Conservation (phyloP, 2,113 vertebrate species). For the Lethenteron reissneri region DNA sequence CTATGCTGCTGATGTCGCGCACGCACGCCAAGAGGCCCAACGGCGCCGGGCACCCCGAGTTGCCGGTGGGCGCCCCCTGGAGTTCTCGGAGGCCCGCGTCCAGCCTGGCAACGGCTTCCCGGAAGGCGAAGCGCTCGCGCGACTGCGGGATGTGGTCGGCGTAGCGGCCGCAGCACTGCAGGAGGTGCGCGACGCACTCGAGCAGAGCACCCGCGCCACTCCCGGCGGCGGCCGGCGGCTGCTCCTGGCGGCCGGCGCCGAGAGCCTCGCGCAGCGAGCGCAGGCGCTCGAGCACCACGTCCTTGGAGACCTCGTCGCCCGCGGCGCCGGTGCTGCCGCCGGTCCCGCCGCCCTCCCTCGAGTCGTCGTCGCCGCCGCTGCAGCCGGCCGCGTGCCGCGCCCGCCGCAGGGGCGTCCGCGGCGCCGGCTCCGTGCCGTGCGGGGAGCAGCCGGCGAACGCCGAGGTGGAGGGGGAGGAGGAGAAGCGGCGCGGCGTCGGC, state of each 20-base stretch:
- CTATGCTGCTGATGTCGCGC: conserved; percentile 90
- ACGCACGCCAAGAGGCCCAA: conserved; percentile 68
- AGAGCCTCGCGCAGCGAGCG: conserved; percentile 20
- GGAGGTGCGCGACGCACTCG: conserved; percentile 60
- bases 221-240: conserved; percentile 43
- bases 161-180: conserved; percentile 91
- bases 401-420: too few relatives aligned
- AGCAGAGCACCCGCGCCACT: conserved; percentile 71
- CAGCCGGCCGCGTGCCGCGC: conserved; percentile 12
- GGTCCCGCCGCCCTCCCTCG: conserved; percentile 43
- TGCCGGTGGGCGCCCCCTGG: conserved; percentile 59
- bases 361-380: conserved; percentile 17
- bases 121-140: conserved; percentile 94
- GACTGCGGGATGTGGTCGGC: conserved; percentile 93
- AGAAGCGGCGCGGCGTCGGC: conserved; percentile 27
- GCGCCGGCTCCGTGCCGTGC: conserved; percentile 19
- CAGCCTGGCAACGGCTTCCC: conserved; percentile 82
- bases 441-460: conserved; percentile 43
- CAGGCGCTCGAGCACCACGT: conserved; percentile 21
- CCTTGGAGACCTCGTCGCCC: conserved; percentile 17
- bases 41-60: conserved; percentile 31
- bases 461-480: conserved; percentile 60
- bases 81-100: conserved; percentile 87
- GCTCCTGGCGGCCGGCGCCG: conserved; percentile 55
- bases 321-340: conserved; percentile 38